Percentiles rank a stretch among this genome's conserved stretches.
These are phyloP conservation scores for Rhagoletis pomonella DNA, from an alignment of 1,140 invertebrate species.

Conservation along the genomic window DNA sequence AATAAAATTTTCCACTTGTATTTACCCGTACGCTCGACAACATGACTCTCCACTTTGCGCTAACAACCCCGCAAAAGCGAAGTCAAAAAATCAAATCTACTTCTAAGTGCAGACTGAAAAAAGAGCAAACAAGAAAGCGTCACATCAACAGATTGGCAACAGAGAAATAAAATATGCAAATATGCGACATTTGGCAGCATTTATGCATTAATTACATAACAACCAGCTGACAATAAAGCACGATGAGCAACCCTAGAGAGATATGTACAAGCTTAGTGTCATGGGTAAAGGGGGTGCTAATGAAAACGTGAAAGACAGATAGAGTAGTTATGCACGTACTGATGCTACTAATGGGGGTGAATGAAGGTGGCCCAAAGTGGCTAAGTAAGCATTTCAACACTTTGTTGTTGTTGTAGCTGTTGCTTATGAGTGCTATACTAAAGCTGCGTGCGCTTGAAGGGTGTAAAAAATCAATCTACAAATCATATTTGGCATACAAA, in stretches of 20 bases:
- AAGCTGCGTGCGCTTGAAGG: neutral
- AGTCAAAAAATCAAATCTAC: neutral
- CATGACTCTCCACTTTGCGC: neutral
- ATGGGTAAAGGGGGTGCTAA: slow-evolving; percentile 56
- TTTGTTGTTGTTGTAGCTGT: slow-evolving; percentile 15
- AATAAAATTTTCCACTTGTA: neutral
- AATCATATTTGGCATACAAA: slow-evolving; percentile 56
- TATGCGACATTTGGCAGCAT: slow-evolving; percentile 15
- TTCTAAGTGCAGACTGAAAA: neutral
- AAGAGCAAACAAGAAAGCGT: too few relatives aligned
- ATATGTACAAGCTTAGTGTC: neutral
- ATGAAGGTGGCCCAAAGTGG: neutral
- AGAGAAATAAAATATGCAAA: slow-evolving; percentile 45
- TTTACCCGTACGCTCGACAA: neutral
- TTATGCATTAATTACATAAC: slow-evolving; percentile 51
- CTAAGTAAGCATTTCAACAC: neutral
- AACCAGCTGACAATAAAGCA: slow-evolving; percentile 44
- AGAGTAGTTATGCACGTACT: too few relatives aligned
- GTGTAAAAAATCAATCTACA: slow-evolving; percentile 56
- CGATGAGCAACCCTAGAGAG: neutral
- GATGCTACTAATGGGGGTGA: slow-evolving; percentile 37
- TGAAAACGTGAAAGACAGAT: neutral
- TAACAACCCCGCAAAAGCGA: neutral
- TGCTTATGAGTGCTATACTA: neutral
- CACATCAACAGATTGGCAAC: neutral